Percentiles rank a stretch among this genome's conserved stretches.
These are phyloP conservation scores for Bagarius yarrelli DNA, from an alignment of 2,113 vertebrate genomes.

Conservation along the genomic window DNA sequence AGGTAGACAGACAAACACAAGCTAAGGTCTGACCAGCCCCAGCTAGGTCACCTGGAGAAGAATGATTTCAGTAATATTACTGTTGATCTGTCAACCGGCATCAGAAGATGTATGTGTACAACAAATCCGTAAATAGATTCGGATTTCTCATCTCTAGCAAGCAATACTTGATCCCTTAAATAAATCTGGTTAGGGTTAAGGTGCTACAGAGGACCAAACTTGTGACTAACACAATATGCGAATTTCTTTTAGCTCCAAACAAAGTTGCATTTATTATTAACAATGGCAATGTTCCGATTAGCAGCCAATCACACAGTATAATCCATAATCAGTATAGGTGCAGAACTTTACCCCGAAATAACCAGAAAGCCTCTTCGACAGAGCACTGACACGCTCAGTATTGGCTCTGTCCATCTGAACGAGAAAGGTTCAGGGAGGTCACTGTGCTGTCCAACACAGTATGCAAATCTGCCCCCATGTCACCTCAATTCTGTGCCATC, in stretches of 20 bases:
- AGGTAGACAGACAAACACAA: no score
- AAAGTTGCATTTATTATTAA: neutral
- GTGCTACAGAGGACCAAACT: slow-evolving; percentile 27
- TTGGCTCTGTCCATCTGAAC: slow-evolving; percentile 21
- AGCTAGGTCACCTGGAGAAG: no score
- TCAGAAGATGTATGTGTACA: no score
- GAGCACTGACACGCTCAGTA: neutral
- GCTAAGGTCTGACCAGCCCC: no score
- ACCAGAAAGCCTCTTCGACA: neutral
- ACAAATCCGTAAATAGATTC: no score
- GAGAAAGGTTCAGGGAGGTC: slow-evolving; percentile 35
- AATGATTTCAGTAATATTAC: no score
- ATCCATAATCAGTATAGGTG: neutral
- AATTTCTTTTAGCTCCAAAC: neutral
- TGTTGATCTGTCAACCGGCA: no score
- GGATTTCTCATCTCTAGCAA: neutral
- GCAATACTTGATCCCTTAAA: slow-evolving; percentile 41
- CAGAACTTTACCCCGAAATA: neutral
- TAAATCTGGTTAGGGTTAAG: slow-evolving; percentile 41
- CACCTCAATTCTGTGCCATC: slow-evolving; percentile 36
- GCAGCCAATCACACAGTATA: neutral
- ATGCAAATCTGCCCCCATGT: slow-evolving; percentile 35
- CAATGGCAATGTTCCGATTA: neutral
- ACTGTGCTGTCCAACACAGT: slow-evolving; percentile 31
- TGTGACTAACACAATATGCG: slow-evolving; percentile 4